phyloP scores from a whole-genome alignment of 2,888 invertebrate genomes.

The Eilema depressum region DNA sequence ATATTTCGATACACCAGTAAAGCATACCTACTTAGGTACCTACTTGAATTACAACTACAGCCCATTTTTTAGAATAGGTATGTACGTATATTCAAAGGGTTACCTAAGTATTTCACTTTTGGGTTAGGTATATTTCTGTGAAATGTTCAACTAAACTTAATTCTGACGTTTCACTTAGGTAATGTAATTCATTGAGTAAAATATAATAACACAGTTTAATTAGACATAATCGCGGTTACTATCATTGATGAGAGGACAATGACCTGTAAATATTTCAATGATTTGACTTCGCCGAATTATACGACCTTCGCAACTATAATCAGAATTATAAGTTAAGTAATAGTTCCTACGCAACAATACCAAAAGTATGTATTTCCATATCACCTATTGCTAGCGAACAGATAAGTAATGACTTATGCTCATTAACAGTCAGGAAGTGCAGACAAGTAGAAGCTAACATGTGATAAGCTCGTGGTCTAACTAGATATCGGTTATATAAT shows the following conservation, averaged over 20 bases:
- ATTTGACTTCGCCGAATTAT: not conserved
- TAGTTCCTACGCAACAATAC: not conserved
- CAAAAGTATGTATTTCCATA: not conserved
- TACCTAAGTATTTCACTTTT: too few relatives aligned
- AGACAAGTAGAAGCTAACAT: slow-evolving; percentile 31
- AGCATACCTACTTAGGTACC: too few relatives aligned
- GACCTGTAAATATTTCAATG: not conserved
- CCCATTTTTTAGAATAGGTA: too few relatives aligned
- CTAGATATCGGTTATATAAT: slow-evolving; percentile 28
- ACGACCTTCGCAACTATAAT: not conserved
- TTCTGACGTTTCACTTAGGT: too few relatives aligned
- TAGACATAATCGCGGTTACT: not conserved
- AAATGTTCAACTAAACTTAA: not conserved
- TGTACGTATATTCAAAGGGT: too few relatives aligned
- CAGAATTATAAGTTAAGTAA: not conserved
- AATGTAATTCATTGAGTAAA: not conserved
- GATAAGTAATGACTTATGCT: not conserved
- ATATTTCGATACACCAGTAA: not conserved
- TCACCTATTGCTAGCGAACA: not conserved
- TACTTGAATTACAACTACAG: too few relatives aligned
- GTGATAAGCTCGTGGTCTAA: slow-evolving; percentile 44
- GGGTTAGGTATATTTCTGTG: not conserved
- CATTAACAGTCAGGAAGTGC: slow-evolving; percentile 9
- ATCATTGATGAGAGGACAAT: not conserved
- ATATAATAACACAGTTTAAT: not conserved